Conservation (phyloP, 2,113 vertebrate genomes). For the Papio anubis region DNA sequence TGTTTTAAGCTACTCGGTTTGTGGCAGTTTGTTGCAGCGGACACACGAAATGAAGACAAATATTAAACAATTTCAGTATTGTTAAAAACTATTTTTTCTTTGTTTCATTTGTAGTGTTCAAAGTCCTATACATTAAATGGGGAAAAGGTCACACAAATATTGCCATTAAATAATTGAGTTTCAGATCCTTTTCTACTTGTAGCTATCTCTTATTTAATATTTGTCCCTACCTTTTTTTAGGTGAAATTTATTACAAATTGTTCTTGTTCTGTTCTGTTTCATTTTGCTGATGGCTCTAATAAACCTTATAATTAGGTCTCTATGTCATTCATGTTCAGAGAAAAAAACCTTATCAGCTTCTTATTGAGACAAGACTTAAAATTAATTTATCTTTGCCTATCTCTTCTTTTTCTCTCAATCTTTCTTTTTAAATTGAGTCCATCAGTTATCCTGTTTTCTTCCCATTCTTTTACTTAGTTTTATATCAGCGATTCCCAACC, state of each 20-base stretch:
- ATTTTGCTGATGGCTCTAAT: constrained; percentile 56
- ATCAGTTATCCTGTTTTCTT: background rate
- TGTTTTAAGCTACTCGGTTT: background rate
- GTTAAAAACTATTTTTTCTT: constrained; percentile 13
- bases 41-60: background rate
- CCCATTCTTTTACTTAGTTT: background rate
- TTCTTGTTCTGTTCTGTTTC: constrained; percentile 51
- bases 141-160: background rate
- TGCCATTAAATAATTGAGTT: background rate
- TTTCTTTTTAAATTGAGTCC: background rate
- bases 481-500: background rate
- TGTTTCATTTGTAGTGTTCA: constrained; percentile 21
- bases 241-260: constrained; percentile 48
- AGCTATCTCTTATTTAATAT: constrained; percentile 21
- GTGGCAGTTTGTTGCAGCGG: background rate
- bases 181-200: constrained; percentile 4
- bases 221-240: constrained; percentile 13
- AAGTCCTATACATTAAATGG: background rate
- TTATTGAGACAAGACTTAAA: constrained; percentile 37
- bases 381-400: constrained; percentile 29
- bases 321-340: constrained; percentile 25
- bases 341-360: background rate
- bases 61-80: background rate
- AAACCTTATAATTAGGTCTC: constrained; percentile 55
- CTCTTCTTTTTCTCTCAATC: background rate